Evolutionary conservation across 2,113 vertebrate species (phyloP).

Genomic region (Trogon melanurus): DNA sequence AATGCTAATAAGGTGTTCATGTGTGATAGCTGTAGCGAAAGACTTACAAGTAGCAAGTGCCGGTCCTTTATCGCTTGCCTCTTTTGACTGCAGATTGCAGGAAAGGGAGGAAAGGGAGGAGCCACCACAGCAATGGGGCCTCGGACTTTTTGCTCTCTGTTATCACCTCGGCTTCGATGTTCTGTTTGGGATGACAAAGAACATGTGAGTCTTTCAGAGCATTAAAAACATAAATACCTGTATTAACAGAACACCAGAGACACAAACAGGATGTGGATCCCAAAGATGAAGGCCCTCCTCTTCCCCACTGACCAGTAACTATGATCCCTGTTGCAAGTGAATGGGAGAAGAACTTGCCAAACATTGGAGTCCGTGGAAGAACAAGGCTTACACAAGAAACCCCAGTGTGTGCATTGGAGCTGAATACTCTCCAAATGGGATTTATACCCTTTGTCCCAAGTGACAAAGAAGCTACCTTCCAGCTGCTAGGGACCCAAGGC

Average conservation of each 20-base stretch:
- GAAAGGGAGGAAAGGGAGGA: constrained; percentile 85
- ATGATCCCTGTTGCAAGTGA: background rate
- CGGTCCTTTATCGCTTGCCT: constrained; percentile 85
- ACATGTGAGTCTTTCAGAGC: background rate
- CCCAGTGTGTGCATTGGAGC: background rate
- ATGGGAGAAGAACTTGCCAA: background rate
- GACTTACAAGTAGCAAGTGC: constrained; percentile 83
- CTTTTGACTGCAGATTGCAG: constrained; percentile 80
- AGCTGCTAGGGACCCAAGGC: background rate
- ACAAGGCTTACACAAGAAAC: background rate
- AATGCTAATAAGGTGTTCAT: accelerated
- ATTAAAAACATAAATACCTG: background rate
- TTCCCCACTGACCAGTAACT: background rate
- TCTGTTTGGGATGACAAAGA: constrained; percentile 73
- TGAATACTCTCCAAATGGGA: background rate
- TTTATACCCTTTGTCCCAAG: background rate
- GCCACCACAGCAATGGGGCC: constrained; percentile 77
- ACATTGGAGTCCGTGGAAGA: background rate
- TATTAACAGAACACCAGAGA: background rate
- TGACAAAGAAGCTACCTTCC: background rate
- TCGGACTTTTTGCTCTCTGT: constrained; percentile 81
- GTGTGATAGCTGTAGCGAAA: background rate
- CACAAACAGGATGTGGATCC: background rate
- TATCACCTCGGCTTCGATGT: constrained; percentile 80
- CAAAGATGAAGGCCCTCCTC: background rate